phyloP scores from a whole-genome alignment of 1,140 invertebrate genomes.

The Wiebesia pumilae region DNA sequence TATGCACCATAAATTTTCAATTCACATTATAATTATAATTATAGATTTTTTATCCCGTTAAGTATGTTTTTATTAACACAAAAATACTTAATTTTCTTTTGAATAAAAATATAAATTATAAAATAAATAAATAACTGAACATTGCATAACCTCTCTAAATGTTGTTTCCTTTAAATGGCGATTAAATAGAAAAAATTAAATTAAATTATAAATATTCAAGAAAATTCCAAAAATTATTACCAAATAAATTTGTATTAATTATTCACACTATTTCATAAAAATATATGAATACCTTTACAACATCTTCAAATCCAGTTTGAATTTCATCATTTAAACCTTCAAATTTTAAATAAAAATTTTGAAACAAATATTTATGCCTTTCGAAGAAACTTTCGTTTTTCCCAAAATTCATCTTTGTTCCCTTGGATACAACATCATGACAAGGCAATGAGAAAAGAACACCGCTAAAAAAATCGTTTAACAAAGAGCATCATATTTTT shows the following conservation, averaged over 20 bases:
- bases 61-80: neutral
- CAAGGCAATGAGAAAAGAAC: neutral
- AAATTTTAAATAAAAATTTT: slow-evolving; percentile 24
- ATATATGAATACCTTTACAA: slow-evolving; percentile 18
- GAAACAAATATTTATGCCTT: slow-evolving; percentile 34
- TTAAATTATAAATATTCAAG: neutral
- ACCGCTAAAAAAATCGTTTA: neutral
- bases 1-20: too few relatives aligned
- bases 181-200: too few relatives aligned
- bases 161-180: neutral
- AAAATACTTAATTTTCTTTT: neutral
- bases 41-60: too few relatives aligned
- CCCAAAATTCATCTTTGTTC: slow-evolving; percentile 19
- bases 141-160: neutral
- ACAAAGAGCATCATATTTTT: too few relatives aligned
- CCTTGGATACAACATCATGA: neutral
- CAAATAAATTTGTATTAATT: neutral
- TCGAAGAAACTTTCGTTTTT: neutral
- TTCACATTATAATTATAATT: too few relatives aligned
- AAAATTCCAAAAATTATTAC: neutral
- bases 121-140: neutral
- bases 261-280: neutral
- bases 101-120: neutral
- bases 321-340: slow-evolving; percentile 6
- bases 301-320: neutral